Evolutionary conservation across 2,113 vertebrate species (phyloP), one percentile per base, ranked within the genome.

Genomic region (Morone saxatilis): DNA sequence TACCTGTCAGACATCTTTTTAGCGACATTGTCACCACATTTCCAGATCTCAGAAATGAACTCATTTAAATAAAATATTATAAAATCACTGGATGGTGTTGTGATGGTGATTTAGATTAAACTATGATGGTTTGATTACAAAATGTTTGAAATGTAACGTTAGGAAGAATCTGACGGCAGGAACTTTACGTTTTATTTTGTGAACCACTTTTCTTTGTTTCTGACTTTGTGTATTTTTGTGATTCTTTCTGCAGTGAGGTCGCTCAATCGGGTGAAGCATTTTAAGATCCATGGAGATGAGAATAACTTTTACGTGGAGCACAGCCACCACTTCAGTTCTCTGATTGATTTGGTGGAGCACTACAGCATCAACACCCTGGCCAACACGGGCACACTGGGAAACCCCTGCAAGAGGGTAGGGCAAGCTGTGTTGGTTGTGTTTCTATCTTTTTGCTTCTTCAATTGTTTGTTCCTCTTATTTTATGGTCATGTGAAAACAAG

Each of bases 331-430:
- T 97, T 97, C 77, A 10, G 45, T 6, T 93, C 93, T 20, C 87
- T 97, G 76, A 20, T 76, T 0, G 81, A 92, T 5, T 88, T 97
- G 4, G 84, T 97, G 63, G 85, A 93, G 16, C 66, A 92, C 59
- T 97, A 96, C 91, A 65, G 69, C 20, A 25, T 0, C 8, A 86
- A 94, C 70, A 76, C 61, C 25, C 85, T 97, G 59, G 85, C 78
- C 22, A 84, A 71, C 0, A 71, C 83, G 1, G 69, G 91, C 43
- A 25, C 0, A 4, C 94, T 97, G 69, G 87, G 92, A 0, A n/a
- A 3, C 1, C 89, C 96, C 56, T 96, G 96, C 87, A 57, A 67
- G 61, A 95, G 94, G 96, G 97, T 97, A 74, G 8, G 86, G 36
- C 7, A 1, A 11, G 14, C 16, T 20, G 4, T 16, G 40, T 12